Conservation (phyloP, 2,113 vertebrate species). For the Chaenogobius annularis region DNA sequence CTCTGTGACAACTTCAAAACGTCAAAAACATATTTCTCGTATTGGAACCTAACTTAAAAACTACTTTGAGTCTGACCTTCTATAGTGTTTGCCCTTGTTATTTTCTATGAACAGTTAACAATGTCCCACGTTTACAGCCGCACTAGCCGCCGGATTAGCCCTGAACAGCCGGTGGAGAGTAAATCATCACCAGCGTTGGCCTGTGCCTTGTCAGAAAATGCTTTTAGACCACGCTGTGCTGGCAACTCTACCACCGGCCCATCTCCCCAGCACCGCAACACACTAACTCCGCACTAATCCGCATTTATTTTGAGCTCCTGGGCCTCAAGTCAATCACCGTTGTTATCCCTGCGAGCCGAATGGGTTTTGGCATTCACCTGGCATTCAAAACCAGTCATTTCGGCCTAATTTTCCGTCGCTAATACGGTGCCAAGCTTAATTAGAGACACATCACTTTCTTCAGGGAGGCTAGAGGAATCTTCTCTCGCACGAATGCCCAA, state of each 20-base stretch:
- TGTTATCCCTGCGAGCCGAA: slow-evolving; percentile 44
- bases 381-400: slow-evolving; percentile 46
- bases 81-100: slow-evolving; percentile 15
- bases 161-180: slow-evolving; percentile 19
- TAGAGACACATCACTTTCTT: slow-evolving; percentile 37
- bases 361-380: slow-evolving; percentile 52
- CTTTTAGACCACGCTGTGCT: slow-evolving; percentile 11
- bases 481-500: slow-evolving; percentile 21
- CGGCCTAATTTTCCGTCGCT: slow-evolving; percentile 46
- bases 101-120: slow-evolving; percentile 12
- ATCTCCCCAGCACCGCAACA: slow-evolving; percentile 9
- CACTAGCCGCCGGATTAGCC: slow-evolving; percentile 9
- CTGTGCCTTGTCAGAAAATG: slow-evolving; percentile 16
- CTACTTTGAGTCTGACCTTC: slow-evolving; percentile 23
- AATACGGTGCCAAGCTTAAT: slow-evolving; percentile 62
- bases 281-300: slow-evolving; percentile 39
- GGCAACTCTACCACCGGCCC: slow-evolving; percentile 4
- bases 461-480: slow-evolving; percentile 16
- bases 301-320: slow-evolving; percentile 60
- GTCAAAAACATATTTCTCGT: background rate
- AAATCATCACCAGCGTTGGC: slow-evolving; percentile 18
- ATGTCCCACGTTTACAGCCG: slow-evolving; percentile 18
- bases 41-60: background rate
- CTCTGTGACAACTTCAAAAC: background rate
- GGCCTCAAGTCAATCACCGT: slow-evolving; percentile 46